Percentiles rank a stretch among this genome's conserved stretches.
Evolutionary conservation across 2,113 vertebrate species (phyloP).

Genomic region (Corythoichthys haematopterus): DNA sequence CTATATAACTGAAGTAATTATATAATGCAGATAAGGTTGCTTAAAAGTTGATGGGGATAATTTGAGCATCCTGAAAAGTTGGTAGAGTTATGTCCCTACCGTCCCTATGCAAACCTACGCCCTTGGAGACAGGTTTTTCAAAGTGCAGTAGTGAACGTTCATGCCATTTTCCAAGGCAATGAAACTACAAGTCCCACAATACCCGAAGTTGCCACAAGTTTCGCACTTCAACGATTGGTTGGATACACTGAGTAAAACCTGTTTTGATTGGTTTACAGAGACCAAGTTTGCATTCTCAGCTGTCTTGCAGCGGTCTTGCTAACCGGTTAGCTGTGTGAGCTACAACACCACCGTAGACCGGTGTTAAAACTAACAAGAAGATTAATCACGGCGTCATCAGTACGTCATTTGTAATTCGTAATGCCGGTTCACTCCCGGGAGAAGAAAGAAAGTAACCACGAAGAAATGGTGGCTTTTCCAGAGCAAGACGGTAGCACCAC

Average conservation of each 20-base stretch:
- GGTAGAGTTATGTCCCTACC: too few relatives aligned
- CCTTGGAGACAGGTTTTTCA: too few relatives aligned
- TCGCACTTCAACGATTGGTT: slow-evolving; percentile 22
- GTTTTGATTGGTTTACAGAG: slow-evolving; percentile 48
- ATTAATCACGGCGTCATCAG: not conserved
- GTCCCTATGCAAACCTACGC: too few relatives aligned
- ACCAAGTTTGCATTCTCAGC: slow-evolving; percentile 53
- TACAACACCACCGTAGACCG: slow-evolving; percentile 16
- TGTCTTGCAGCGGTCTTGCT: slow-evolving; percentile 44
- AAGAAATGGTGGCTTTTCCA: slow-evolving; percentile 95
- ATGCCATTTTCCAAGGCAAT: too few relatives aligned
- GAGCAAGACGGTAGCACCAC: slow-evolving; percentile 93
- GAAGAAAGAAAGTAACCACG: slow-evolving; percentile 91
- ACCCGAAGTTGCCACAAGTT: fast-evolving
- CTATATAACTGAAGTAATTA: too few relatives aligned
- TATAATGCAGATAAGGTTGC: too few relatives aligned
- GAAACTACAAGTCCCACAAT: slow-evolving; percentile 50
- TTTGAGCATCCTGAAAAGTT: too few relatives aligned
- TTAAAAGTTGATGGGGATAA: too few relatives aligned
- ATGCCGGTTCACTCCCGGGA: slow-evolving; percentile 95
- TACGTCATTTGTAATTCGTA: not conserved
- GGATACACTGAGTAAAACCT: slow-evolving; percentile 24
- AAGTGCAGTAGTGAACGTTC: too few relatives aligned
- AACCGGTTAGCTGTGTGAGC: slow-evolving; percentile 51
- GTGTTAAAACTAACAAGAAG: not conserved